Evolutionary conservation across 2,888 invertebrate species (phyloP), one percentile per base, ranked within the genome.

Genomic region (Drosophila demipolita): DNA sequence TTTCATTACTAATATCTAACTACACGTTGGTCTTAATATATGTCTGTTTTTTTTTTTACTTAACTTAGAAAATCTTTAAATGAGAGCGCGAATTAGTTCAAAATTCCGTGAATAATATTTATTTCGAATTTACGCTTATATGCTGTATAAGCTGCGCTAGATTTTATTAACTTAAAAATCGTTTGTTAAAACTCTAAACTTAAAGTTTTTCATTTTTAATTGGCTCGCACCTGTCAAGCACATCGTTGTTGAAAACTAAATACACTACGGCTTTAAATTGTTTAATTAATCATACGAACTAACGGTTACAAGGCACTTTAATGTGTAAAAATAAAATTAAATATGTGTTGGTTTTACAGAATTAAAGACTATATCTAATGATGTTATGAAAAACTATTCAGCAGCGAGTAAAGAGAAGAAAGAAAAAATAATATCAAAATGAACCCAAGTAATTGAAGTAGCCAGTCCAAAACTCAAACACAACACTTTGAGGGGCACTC

Each of bases 381-480:
- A 58, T 65, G 74, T 38, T 59, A 26, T 49, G 15, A 26, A 42
- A 49, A 49, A 36, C 36, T 38, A 55, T 67, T 59, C 75, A 74
- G 49, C 54, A 66, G 35, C 23, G 7, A 33, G 52, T 33, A 35
- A 20, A 52, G 58, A 52, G 26, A 55, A 12, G 36, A 55, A 26
- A 38, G 17, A 54, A 73, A 73, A 78, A 38, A 49, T 36, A 38
- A 77, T 42, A 40, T 40, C 36, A 66, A 60, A 59, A 26, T 49
- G 59, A 59, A 66, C 38, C 36, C 49, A 64, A 60, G 50, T 74
- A 78, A 74, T 82, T 74, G 79, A 79, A 79, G 80, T 63, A 35
- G 64, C 65, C 65, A 67, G 50, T 66, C 66, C 64, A n/a, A 29
- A 50, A 50, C n/a, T 61, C 58, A 65, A 57, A 61, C 55, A 54